phyloP scores from a whole-genome alignment of 2,113 vertebrate species.

The Xenus cinereus region DNA sequence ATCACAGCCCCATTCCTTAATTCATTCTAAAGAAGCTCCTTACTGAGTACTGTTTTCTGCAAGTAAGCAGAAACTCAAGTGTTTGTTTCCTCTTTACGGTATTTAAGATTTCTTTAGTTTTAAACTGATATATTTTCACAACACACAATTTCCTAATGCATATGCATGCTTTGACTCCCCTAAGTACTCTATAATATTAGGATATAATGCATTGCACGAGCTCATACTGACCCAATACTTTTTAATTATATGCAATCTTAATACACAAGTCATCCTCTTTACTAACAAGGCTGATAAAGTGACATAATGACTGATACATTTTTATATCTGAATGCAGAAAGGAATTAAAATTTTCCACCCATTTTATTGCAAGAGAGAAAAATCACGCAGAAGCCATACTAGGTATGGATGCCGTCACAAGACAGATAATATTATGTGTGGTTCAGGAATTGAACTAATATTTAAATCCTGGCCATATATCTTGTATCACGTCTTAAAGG shows the following conservation, averaged over 20 bases:
- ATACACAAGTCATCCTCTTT: constrained; percentile 56
- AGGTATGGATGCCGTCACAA: neutral
- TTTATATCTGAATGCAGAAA: constrained; percentile 52
- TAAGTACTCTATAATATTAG: neutral
- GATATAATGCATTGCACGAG: constrained; percentile 15
- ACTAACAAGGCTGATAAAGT: constrained; percentile 59
- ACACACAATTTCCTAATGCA: neutral
- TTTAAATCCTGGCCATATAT: neutral
- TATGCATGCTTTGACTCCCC: neutral
- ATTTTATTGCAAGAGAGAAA: constrained; percentile 14
- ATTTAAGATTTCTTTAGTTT: neutral
- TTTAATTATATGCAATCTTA: too few species aligned
- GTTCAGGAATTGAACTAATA: neutral
- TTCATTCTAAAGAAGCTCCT: neutral
- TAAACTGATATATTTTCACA: neutral
- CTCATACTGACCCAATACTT: constrained; percentile 30
- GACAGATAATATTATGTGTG: neutral
- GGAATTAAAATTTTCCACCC: constrained; percentile 50
- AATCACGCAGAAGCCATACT: constrained; percentile 30
- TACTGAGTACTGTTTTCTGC: neutral
- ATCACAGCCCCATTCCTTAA: neutral
- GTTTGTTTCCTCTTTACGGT: neutral
- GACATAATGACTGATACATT: constrained; percentile 25
- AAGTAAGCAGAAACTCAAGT: neutral
- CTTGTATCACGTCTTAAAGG: neutral